These are phyloP conservation scores for Meta bourneti DNA, from an alignment of 2,888 invertebrate genomes.

Conservation along the genomic window DNA sequence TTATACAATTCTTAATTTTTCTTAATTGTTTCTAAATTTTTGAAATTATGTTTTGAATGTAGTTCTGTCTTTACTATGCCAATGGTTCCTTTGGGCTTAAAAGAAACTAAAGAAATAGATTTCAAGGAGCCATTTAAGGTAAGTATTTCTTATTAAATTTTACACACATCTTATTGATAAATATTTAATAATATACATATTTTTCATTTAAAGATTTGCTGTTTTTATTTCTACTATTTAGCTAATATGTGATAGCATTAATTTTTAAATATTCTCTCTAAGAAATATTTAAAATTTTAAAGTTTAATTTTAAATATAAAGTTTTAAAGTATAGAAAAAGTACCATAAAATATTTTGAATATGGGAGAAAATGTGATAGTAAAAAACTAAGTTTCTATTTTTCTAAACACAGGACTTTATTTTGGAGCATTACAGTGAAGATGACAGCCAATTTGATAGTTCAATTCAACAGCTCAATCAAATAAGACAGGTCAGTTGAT, in stretches of 20 bases:
- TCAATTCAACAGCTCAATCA: slow-evolving; percentile 95
- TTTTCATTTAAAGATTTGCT: too few species aligned
- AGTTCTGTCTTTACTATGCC: slow-evolving; percentile 94
- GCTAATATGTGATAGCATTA: too few species aligned
- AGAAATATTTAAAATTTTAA: too few species aligned
- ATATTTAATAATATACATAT: neutral
- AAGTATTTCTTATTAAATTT: slow-evolving; percentile 58
- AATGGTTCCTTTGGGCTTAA: slow-evolving; percentile 96
- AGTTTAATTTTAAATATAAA: too few species aligned
- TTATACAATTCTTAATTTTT: neutral
- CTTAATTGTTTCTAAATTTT: neutral
- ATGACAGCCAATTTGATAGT: slow-evolving; percentile 90
- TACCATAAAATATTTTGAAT: too few species aligned
- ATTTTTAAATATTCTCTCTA: too few species aligned
- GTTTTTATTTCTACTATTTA: too few species aligned
- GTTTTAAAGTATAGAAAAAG: too few species aligned
- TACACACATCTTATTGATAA: neutral
- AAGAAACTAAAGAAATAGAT: slow-evolving; percentile 96
- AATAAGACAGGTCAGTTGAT: slow-evolving; percentile 88
- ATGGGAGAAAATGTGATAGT: neutral
- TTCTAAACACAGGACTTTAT: slow-evolving; percentile 88
- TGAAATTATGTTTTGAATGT: slow-evolving; percentile 78
- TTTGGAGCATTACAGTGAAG: slow-evolving; percentile 96
- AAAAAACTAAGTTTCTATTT: neutral
- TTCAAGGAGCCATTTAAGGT: slow-evolving; percentile 92